Evolutionary conservation across 2,113 vertebrate species (phyloP).

Genomic region (Gopherus flavomarginatus): DNA sequence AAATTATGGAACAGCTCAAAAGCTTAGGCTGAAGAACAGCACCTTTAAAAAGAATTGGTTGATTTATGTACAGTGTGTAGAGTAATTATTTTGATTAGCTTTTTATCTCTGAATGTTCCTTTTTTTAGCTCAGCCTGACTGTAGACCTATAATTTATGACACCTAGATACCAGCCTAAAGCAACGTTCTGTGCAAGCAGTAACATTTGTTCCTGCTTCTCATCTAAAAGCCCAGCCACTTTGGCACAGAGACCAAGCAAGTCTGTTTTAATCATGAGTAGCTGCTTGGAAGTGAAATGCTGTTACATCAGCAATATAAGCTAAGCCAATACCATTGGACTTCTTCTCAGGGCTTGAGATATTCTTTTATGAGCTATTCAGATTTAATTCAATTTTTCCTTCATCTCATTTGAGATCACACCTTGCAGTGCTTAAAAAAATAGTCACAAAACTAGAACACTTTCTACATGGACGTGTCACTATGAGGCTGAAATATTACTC

Average conservation of each 20-base stretch:
- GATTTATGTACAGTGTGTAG: neutral
- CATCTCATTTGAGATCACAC: neutral
- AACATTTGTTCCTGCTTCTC: neutral
- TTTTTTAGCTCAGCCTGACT: neutral
- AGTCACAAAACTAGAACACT: neutral
- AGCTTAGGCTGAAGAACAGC: neutral
- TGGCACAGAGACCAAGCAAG: neutral
- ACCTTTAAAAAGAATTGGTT: neutral
- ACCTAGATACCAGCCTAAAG: neutral
- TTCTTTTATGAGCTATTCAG: neutral
- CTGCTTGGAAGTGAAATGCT: neutral
- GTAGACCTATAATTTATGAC: neutral
- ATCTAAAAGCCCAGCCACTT: fast-evolving
- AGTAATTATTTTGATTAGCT: neutral
- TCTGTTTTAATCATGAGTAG: neutral
- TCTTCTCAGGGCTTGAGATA: neutral
- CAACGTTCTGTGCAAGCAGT: too few species aligned
- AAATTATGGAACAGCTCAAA: neutral
- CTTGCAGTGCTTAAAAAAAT: neutral
- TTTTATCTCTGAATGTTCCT: neutral
- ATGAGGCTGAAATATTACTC: neutral
- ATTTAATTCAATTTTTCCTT: neutral
- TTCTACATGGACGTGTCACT: neutral
- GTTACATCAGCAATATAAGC: neutral
- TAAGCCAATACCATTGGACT: neutral